A percentile compares a stretch with the other conserved stretches of the same genome.
Conservation (phyloP, 2,888 invertebrate species). For the Chaetoderma sp. region DNA sequence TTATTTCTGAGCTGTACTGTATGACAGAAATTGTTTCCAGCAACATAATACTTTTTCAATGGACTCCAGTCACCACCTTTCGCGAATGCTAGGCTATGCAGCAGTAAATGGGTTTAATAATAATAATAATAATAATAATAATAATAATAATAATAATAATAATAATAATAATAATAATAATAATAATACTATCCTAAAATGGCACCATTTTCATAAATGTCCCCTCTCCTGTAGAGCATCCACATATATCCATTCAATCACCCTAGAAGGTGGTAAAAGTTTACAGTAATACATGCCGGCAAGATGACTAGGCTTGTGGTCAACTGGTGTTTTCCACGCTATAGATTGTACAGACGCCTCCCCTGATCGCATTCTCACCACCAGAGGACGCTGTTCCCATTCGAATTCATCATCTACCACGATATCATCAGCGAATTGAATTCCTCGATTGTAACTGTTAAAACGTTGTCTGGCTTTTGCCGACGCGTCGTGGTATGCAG, state of each 20-base stretch:
- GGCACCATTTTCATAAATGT: too few species aligned
- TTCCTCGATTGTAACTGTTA: not conserved
- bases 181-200: too few species aligned
- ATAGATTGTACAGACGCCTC: slow-evolving; percentile 1
- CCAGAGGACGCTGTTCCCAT: slow-evolving; percentile 3
- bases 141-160: too few species aligned
- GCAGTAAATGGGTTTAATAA: too few species aligned
- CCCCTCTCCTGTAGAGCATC: not conserved
- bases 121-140: too few species aligned
- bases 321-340: slow-evolving; percentile 5
- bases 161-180: too few species aligned
- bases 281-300: slow-evolving; percentile 4
- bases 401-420: not conserved
- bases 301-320: slow-evolving; percentile 1
- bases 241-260: slow-evolving; percentile 8
- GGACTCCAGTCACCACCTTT: too few species aligned
- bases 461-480: not conserved
- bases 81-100: too few species aligned
- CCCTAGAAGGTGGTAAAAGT: not conserved
- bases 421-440: slow-evolving; percentile 4
- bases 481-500: slow-evolving; percentile 4
- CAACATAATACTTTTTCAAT: too few species aligned
- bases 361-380: not conserved
- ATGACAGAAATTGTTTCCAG: too few species aligned
- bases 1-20: too few species aligned